Base-by-base conservation (phyloP, 2,113 vertebrate genomes). In the Noctilio leporinus region DNA sequence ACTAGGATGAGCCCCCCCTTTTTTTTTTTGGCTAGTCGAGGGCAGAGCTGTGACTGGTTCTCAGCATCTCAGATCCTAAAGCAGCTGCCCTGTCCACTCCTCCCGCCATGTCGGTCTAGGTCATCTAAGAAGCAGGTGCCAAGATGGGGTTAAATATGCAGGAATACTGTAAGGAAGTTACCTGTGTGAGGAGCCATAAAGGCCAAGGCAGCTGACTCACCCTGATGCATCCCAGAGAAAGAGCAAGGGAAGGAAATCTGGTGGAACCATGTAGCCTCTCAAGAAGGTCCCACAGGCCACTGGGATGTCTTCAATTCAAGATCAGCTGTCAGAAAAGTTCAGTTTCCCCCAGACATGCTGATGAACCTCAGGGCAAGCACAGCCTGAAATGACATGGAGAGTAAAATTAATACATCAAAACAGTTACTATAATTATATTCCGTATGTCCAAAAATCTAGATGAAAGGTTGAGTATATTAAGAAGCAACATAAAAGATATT, bases 191-290 rank as follows among this genome's bases (percentile, higher is more conserved):
- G 38, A 65, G 2, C 20, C 38, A 16, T 65, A 24, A 38, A 86
- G 38, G 26, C 65, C 35, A 14, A 20, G 72, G 53, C 30, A 72
- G 64, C 24, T 1, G 10, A 14, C 40, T 19, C n/a, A 51, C 19
- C 0, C 12, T 0, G 1, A 38, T 0, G 38, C 26, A 7, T 7
- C 51, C 24, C 2, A 7, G 5, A 0, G 5, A 72, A 45, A 53
- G 20, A 26, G 38, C 35, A 30, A 7, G 10, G 16, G 7, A 47
- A 55, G 7, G 65, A 11, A 16, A 19, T 14, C 16, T 15, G 35
- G 28, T 8, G 12, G 45, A 24, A 12, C 40, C 2, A 2, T 8
- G 26, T 40, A 1, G 1, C 20, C 45, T 26, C 45, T 73, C 20
- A 11, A 11, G 33, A 86, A 70, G 47, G 7, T 40, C 28, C 43